These are phyloP conservation scores for Peucedramus taeniatus DNA, from an alignment of 2,113 vertebrate species.

Conservation along the genomic window DNA sequence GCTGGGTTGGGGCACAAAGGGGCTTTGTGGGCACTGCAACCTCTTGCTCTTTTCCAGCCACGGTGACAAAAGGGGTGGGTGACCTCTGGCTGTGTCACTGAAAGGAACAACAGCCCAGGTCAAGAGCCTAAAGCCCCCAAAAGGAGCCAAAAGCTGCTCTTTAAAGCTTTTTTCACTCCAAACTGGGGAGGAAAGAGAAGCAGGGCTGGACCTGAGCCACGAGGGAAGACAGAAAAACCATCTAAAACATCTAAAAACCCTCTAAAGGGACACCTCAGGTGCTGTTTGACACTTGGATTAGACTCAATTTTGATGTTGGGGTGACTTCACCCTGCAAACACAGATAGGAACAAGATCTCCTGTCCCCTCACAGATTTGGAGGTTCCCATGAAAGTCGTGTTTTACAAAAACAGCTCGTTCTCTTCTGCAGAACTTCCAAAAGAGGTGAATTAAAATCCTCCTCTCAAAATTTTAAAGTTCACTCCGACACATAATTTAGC, in stretches of 20 bases:
- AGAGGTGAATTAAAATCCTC: not conserved
- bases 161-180: not conserved
- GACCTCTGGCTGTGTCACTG: slow-evolving; percentile 21
- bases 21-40: not conserved
- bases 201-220: not conserved
- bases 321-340: not conserved
- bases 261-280: not conserved
- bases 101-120: slow-evolving; percentile 43
- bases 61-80: not conserved
- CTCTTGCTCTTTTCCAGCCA: slow-evolving; percentile 6
- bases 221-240: not conserved
- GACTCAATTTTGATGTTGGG: not conserved
- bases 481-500: not conserved
- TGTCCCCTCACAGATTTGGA: not conserved
- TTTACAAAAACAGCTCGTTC: not conserved
- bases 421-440: not conserved
- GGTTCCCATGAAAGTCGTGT: not conserved
- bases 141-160: not conserved
- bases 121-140: slow-evolving; percentile 32
- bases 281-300: not conserved
- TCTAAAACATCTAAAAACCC: too few species aligned
- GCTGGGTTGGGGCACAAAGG: slow-evolving; percentile 12
- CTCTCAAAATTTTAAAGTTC: too few species aligned
- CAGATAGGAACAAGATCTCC: fast-evolving
- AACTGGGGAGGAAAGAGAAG: fast-evolving